Evolutionary conservation across 1,140 invertebrate species (phyloP).

Genomic region (Zophobas morio): DNA sequence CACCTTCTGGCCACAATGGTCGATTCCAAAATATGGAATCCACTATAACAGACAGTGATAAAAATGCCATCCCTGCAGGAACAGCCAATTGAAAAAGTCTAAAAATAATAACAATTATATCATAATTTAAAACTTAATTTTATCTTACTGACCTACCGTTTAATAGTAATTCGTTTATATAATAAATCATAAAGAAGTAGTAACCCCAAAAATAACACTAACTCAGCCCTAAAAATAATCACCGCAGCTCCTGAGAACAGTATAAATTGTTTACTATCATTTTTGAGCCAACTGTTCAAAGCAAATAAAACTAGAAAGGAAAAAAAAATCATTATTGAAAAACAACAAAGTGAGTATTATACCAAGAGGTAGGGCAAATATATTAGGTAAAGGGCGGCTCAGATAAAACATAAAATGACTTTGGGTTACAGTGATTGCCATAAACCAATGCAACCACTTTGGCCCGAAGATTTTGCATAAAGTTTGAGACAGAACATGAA

Average conservation of each 20-base stretch:
- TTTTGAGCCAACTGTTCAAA: constrained; percentile 87
- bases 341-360: constrained; percentile 56
- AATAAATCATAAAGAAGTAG: constrained; percentile 87
- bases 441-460: constrained; percentile 85
- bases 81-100: constrained; percentile 82
- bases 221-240: constrained; percentile 93
- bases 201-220: constrained; percentile 90
- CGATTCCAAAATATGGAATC: constrained; percentile 96
- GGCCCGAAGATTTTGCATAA: constrained; percentile 84
- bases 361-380: constrained; percentile 94
- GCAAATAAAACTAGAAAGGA: constrained; percentile 87
- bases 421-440: constrained; percentile 89
- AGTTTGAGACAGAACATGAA: constrained; percentile 80
- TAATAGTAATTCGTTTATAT: constrained; percentile 71
- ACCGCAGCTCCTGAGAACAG: constrained; percentile 88
- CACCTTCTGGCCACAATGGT: constrained; percentile 96
- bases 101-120: constrained; percentile 63
- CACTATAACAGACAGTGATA: constrained; percentile 82
- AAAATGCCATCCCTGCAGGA: constrained; percentile 78
- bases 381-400: constrained; percentile 95
- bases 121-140: constrained; percentile 44
- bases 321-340: constrained; percentile 44
- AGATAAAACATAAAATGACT: constrained; percentile 99
- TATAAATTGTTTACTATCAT: constrained; percentile 84
- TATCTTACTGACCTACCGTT: constrained; percentile 68